Evolutionary conservation across 2,888 invertebrate genomes (phyloP), one percentile per base, ranked within the genome.

Genomic region (Rhopalosiphum nymphaeae): DNA sequence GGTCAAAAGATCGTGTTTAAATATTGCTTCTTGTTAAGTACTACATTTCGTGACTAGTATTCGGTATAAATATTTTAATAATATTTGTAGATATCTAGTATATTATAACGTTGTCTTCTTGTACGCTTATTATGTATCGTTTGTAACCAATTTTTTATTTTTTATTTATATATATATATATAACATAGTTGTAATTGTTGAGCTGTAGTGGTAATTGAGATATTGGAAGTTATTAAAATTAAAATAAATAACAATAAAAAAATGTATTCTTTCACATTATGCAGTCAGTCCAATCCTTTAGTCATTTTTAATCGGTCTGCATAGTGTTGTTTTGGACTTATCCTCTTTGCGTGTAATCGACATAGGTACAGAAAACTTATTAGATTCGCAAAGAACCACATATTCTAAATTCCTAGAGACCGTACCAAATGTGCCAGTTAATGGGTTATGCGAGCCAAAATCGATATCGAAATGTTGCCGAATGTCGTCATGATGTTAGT

Each of bases 401-500:
- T n/a, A 67, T 36, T 42, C 53, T 46, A 67, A 9, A 87, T 92
- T 36, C 61, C 26, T 61, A 13, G 46, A 25, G 42, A 42, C 21
- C 84, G 29, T 46, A 88, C 86, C 93, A 29, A 94, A 94, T 78
- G 36, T n/a, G 53, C 61, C 44, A 67, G 94, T 90, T 91, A 94
- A 94, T 94, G 86, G 86, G 86, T 49, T 94, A 53, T 13, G 25
- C 0, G 46, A n/a, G 61, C n/a, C 57, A 53, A 94, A 94, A 94
- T 94, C 94, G 94, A 91, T 94, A 44, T 67, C 57, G n/a, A 44
- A 88, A 91, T 87, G 91, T 36, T 87, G 61, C 67, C 91, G 90
- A 67, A 94, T 49, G 86, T 91, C 94, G 90, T 91, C 86, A 87
- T 67, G 90, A 44, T 67, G 53, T 21, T 53, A n/a, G 4, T 61